phyloP scores from a whole-genome alignment of 2,797 vertebrate species.

The Mormyrus proboscirostris region DNA sequence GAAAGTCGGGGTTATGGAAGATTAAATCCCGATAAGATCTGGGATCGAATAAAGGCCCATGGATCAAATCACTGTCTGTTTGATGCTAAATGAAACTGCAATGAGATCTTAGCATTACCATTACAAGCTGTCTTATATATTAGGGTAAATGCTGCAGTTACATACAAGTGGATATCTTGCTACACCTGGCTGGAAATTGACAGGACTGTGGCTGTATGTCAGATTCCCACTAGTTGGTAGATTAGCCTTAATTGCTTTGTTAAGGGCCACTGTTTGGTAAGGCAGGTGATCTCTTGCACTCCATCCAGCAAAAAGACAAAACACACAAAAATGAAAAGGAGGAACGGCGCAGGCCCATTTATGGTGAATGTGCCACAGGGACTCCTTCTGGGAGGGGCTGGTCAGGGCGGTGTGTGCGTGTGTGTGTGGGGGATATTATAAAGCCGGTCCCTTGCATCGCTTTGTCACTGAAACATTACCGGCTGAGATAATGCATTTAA shows the following conservation, averaged over 20 bases:
- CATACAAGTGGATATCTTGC: neutral
- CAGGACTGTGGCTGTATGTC: neutral
- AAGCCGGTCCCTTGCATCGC: neutral
- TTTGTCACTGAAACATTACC: slow-evolving; percentile 17
- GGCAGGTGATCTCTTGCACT: neutral
- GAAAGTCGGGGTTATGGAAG: neutral
- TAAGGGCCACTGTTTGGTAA: neutral
- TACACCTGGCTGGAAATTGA: neutral
- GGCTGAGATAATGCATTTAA: slow-evolving; percentile 15
- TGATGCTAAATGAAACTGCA: neutral
- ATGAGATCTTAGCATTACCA: neutral
- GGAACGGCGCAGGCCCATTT: neutral
- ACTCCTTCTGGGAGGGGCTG: neutral
- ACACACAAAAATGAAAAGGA: neutral
- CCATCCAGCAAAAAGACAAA: neutral
- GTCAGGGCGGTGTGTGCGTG: neutral
- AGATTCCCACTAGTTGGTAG: neutral
- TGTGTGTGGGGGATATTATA: neutral
- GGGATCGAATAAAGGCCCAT: neutral
- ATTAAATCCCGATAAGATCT: neutral
- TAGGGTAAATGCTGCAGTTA: neutral
- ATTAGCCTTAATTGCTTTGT: neutral
- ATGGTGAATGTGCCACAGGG: neutral
- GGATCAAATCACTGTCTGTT: neutral
- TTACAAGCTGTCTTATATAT: neutral